Evolutionary conservation across 2,113 vertebrate genomes (phyloP).

Genomic region (Dasypus novemcinctus): DNA sequence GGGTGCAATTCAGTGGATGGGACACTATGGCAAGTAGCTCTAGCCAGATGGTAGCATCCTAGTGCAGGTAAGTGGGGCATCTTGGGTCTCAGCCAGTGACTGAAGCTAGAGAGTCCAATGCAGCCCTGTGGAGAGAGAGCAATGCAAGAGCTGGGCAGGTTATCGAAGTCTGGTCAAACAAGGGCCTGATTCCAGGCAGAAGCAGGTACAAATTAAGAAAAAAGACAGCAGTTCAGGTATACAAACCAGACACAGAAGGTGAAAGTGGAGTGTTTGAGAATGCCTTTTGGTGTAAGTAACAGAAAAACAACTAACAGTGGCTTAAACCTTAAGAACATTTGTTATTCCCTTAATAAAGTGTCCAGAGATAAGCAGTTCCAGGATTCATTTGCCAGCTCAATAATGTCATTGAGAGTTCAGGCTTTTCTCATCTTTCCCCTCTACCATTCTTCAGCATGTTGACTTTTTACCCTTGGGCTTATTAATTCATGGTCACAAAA

Average conservation of each 20-base stretch:
- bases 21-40: neutral
- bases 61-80: neutral
- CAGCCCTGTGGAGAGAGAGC: neutral
- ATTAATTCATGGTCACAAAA: slow-evolving; percentile 1
- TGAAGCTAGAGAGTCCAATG: neutral
- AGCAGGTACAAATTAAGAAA: neutral
- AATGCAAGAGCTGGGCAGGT: neutral
- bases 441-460: neutral
- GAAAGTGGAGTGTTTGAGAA: slow-evolving; percentile 1
- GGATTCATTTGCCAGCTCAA: slow-evolving; percentile 19
- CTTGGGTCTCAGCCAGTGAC: neutral
- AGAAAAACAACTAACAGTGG: neutral
- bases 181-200: neutral
- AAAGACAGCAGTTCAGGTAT: neutral
- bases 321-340: neutral
- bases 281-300: neutral
- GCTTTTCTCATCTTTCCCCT: neutral
- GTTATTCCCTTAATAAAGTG: slow-evolving; percentile 13
- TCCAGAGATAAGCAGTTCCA: neutral
- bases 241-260: neutral
- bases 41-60: neutral
- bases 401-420: slow-evolving; percentile 3
- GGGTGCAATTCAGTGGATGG: neutral
- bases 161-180: neutral
- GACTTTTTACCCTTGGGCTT: neutral